phyloP scores from a whole-genome alignment of 2,797 vertebrate genomes.

The Chelidonichthys spinosus region DNA sequence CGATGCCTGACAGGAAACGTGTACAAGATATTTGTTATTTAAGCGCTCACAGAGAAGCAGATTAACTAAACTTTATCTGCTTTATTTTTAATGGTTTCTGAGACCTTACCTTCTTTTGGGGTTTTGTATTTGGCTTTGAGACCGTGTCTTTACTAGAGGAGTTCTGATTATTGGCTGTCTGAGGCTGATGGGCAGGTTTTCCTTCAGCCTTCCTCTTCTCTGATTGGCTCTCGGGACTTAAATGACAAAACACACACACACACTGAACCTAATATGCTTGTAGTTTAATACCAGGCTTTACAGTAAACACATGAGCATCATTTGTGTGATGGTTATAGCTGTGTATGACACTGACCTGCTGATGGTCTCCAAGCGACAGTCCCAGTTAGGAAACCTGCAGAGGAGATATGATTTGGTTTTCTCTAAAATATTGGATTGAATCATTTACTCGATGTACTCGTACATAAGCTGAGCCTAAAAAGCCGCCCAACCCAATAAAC shows the following conservation, averaged over 20 bases:
- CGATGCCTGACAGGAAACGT: slow-evolving; percentile 5
- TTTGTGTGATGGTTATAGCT: neutral
- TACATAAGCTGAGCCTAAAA: too few species aligned
- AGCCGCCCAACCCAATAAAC: too few species aligned
- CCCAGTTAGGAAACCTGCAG: slow-evolving; percentile 81
- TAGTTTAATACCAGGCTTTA: neutral
- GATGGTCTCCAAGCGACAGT: slow-evolving; percentile 73
- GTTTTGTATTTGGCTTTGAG: neutral
- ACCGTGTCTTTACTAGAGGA: slow-evolving; percentile 50
- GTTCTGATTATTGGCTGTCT: slow-evolving; percentile 30
- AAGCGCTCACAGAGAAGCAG: neutral
- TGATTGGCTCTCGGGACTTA: slow-evolving; percentile 51
- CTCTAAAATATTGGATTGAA: too few species aligned
- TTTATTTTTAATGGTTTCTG: too few species aligned
- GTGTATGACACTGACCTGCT: slow-evolving; percentile 63
- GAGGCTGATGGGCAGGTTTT: neutral
- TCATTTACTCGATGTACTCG: too few species aligned
- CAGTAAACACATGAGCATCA: neutral
- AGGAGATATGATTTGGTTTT: neutral
- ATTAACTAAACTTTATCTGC: rapidly evolving
- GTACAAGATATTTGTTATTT: neutral
- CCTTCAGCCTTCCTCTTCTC: slow-evolving; percentile 34
- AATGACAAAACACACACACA: neutral
- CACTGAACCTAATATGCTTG: neutral
- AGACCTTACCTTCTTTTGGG: slow-evolving; percentile 54